Evolutionary conservation across 2,797 vertebrate genomes (phyloP), one percentile per base, ranked within the genome.

Genomic region (Sebastes taczanowskii): DNA sequence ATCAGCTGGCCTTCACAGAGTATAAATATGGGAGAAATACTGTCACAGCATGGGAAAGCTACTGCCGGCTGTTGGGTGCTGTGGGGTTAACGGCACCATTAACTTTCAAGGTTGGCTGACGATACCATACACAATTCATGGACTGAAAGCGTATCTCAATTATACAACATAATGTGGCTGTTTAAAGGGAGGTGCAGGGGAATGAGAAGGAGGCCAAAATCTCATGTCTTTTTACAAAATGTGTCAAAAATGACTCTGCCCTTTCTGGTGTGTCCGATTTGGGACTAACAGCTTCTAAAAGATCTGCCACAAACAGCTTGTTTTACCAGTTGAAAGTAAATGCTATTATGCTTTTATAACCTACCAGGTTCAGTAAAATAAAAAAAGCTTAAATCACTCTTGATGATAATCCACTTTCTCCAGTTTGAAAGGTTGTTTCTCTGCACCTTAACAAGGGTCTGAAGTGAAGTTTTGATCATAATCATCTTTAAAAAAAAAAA

Each of bases 11-110:
- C 67, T 71, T 81, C 29, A 46, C 16, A 1, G 18, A 78, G 71
- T 86, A 90, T 86, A 88, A 92, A 91, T 83, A 88, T 79, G 73
- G 80, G 80, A 79, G 83, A 77, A 86, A 89, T 59, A 77, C 77
- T 67, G 49, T 74, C 71, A 61, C 11, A 23, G 68, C 74, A 72
- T 46, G 38, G 35, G 59, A 71, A 74, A 78, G 56, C 71, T 42
- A 35, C 74, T 9, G 25, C 42, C 53, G 49, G 60, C 23, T 18
- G 56, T 23, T 25, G 22, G 52, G 52, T 69, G 59, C 58, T 71
- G 46, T 16, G 38, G 25, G 7, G 60, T 76, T 53, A 71, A 74
- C 22, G 56, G 68, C 52, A 49, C 13, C 27, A 46, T 34, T 62
- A 74, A 80, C 30, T 42, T 32, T 52, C 20, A 72, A 68, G 42